Evolutionary conservation across 1,140 invertebrate genomes (phyloP), one percentile per base, ranked within the genome.

Genomic region (Drosophila neocordata): DNA sequence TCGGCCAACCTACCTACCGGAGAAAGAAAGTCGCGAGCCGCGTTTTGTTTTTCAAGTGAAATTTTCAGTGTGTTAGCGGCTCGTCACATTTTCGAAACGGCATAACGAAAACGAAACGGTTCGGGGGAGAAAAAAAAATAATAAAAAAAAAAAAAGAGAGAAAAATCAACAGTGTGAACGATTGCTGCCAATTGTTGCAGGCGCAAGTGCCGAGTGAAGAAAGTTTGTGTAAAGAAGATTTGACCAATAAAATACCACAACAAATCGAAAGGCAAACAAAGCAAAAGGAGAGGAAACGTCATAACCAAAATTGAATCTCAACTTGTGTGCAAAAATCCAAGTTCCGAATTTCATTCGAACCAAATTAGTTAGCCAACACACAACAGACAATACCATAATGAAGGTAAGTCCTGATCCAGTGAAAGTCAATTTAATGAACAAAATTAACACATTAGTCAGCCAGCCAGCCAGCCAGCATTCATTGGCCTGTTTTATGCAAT

Each of bases 401-500:
- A 87, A 82, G 82, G 82, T 85, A 78, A 85, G 81, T 53, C 35
- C n/a, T 18, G 59, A 35, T 12, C 8, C 60, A 84, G 82, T 72
- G 82, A 85, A 85, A 85, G 82, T 85, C 48, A 62, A 62, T 60
- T 64, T 61, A 63, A 64, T 58, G 55, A 67, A 68, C 75, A 70
- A 75, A 81, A 78, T 85, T 75, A 69, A 69, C 58, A 51, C 73
- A 52, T 51, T 44, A 8, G 13, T 7, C 6, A n/a, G 41, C 60
- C 0, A 31, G 8, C 41, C 67, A 48, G n/a, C n/a, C n/a, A n/a
- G n/a, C n/a, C n/a, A n/a, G n/a, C n/a, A n/a, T n/a, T n/a, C n/a
- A n/a, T n/a, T n/a, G n/a, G n/a, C n/a, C n/a, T n/a, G n/a, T n/a
- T 87, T 87, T 87, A 87, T 85, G 82, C 82, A 85, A 85, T 67